Evolutionary conservation across 2,888 invertebrate species (phyloP).

Genomic region (Limnephilus marmoratus): DNA sequence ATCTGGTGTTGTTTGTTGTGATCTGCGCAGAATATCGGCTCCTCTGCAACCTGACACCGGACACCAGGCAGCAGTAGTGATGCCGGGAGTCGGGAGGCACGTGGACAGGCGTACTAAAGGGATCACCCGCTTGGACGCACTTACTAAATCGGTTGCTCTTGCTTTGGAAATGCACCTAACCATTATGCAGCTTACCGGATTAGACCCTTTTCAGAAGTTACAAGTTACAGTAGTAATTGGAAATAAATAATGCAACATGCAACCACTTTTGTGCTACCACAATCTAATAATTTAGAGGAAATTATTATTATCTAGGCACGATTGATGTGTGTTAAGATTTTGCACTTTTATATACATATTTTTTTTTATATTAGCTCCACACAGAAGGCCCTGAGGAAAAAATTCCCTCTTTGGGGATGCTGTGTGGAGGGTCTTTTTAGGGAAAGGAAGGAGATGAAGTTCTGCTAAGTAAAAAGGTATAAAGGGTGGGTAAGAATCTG

Average conservation of each 20-base stretch:
- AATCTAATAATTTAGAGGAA: not conserved
- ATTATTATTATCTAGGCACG: too few relatives aligned
- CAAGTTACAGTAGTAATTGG: not conserved
- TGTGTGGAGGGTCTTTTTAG: too few relatives aligned
- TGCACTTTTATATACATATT: too few relatives aligned
- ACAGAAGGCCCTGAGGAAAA: too few relatives aligned
- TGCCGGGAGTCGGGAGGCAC: not conserved
- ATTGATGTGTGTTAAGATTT: too few relatives aligned
- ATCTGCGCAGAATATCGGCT: not conserved
- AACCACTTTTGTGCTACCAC: not conserved
- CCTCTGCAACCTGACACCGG: not conserved
- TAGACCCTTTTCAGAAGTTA: not conserved
- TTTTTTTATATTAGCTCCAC: too few relatives aligned
- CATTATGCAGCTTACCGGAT: not conserved
- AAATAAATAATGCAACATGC: conserved; percentile 2
- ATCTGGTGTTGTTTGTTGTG: conserved; percentile 5
- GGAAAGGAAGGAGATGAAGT: too few relatives aligned
- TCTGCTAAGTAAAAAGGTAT: too few relatives aligned
- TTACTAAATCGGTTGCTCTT: not conserved
- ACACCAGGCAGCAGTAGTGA: not conserved
- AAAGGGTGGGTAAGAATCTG: too few relatives aligned
- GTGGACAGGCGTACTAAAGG: not conserved
- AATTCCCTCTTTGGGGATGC: too few relatives aligned
- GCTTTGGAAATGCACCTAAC: not conserved
- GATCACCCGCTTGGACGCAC: not conserved